Evolutionary conservation across 2,113 vertebrate genomes (phyloP), one percentile per base, ranked within the genome.

Genomic region (Pimephales promelas): DNA sequence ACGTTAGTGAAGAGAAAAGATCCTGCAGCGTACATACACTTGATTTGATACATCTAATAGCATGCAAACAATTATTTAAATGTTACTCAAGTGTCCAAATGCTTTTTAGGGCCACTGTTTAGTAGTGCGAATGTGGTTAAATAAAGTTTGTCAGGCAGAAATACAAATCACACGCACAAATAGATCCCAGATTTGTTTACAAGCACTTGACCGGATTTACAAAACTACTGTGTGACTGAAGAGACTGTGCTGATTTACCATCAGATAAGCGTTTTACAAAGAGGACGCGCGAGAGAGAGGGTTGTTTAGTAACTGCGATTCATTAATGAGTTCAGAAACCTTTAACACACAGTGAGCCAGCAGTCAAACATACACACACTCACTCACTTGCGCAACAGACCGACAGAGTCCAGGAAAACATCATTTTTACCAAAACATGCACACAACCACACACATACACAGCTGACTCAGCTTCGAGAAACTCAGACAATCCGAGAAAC

Each of bases 271-370:
- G 1, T 56, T 36, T 57, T 36, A 22, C 11, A 4, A 36, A 52
- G 28, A 40, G 31, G 0, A 11, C 2, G n/a, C 43, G 26, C 45
- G 28, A 3, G 66, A 52, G 34, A 31, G 31, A 24, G 11, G 68
- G 45, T 11, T 16, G 81, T 52, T 74, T 74, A 70, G 66, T 80
- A 54, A 68, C 66, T 70, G 61, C 43, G n/a, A 34, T 68, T 81
- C 59, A 72, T 57, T 57, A 56, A 77, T 77, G 74, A 77, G 74
- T 77, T 77, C 74, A 77, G 88, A 90, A 82, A 93, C 92, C 92
- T 87, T 90, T 93, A 92, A 94, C 93, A 92, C 90, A 90, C 84
- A 89, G 88, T 90, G 68, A 82, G 81, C 64, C 86, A 24, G 5
- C 81, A 84, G 16, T 70, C 70, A 80, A 85, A 76, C 83, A 84